A percentile compares a stretch with the other conserved stretches of the same genome.
Conservation (phyloP, 2,888 invertebrate genomes). For the Heteropelma amictum region DNA sequence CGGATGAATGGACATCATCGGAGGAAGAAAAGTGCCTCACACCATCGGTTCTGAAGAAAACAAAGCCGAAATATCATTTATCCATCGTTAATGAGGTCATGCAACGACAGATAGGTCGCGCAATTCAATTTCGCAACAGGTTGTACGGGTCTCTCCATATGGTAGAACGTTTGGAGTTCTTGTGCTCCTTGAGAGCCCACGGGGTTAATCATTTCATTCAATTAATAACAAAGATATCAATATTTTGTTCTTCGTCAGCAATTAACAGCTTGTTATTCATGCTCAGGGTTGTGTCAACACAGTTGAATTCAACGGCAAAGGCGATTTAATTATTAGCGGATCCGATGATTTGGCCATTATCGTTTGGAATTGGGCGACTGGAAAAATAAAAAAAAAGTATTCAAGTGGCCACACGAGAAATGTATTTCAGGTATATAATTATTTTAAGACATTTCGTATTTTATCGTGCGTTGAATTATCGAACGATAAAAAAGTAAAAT, state of each 20-base stretch:
- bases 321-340: slow-evolving; percentile 89
- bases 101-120: slow-evolving; percentile 83
- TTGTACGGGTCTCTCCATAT: slow-evolving; percentile 91
- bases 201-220: slow-evolving; percentile 68
- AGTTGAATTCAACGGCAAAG: slow-evolving; percentile 91
- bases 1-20: slow-evolving; percentile 62
- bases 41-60: slow-evolving; percentile 80
- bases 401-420: slow-evolving; percentile 92
- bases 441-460: too few species aligned
- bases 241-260: slow-evolving; percentile 1
- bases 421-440: slow-evolving; percentile 92
- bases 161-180: slow-evolving; percentile 89
- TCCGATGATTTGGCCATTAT: slow-evolving; percentile 93
- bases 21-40: slow-evolving; percentile 68
- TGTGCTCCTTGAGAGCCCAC: slow-evolving; percentile 88
- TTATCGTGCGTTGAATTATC: slow-evolving; percentile 59
- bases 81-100: slow-evolving; percentile 83
- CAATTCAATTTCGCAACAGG: slow-evolving; percentile 83
- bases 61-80: slow-evolving; percentile 85
- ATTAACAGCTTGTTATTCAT: too few species aligned
- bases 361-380: slow-evolving; percentile 94
- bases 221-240: neutral
- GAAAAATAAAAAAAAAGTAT: slow-evolving; percentile 83
- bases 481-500: neutral
- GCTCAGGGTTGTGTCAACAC: slow-evolving; percentile 92